A percentile compares a stretch with the other conserved stretches of the same genome.
These are phyloP conservation scores for Hydrolagus colliei DNA, from an alignment of 2,797 vertebrate genomes.

Conservation along the genomic window DNA sequence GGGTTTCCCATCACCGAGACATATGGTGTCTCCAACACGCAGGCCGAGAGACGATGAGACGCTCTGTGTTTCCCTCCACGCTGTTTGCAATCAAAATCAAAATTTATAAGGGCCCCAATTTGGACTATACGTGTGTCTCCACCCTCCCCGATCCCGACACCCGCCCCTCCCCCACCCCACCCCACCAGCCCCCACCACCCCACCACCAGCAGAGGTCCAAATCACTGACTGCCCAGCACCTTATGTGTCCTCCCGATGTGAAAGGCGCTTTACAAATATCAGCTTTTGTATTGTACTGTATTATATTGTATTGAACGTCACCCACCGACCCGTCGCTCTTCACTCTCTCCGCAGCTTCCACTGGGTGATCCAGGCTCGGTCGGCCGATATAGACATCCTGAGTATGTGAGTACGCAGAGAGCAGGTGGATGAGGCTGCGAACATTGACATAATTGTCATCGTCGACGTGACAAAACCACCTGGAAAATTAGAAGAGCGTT, in stretches of 20 bases:
- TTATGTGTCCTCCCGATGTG: no score
- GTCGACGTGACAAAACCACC: conserved; percentile 96
- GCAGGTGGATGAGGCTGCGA: conserved; percentile 63
- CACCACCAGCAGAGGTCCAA: no score
- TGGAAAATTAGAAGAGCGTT: conserved; percentile 44
- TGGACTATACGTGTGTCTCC: background rate
- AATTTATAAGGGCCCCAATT: background rate
- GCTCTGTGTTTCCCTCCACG: background rate
- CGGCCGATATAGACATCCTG: conserved; percentile 87
- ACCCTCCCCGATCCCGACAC: no score
- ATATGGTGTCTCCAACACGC: no score
- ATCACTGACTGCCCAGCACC: no score
- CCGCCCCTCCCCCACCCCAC: no score
- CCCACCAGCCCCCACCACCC: no score
- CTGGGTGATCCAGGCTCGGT: conserved; percentile 89
- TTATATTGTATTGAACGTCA: background rate
- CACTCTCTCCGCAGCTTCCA: conserved; percentile 81
- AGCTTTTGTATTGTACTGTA: no score
- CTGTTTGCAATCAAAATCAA: background rate
- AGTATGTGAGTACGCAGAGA: conserved; percentile 81
- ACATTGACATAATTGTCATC: conserved; percentile 96
- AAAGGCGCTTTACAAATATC: no score
- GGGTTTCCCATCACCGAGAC: no score
- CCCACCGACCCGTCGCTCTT: conserved; percentile 81
- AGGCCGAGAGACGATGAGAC: no score